These are phyloP conservation scores for Glyphotaelius pellucidus DNA, from an alignment of 2,888 invertebrate genomes.

Conservation along the genomic window DNA sequence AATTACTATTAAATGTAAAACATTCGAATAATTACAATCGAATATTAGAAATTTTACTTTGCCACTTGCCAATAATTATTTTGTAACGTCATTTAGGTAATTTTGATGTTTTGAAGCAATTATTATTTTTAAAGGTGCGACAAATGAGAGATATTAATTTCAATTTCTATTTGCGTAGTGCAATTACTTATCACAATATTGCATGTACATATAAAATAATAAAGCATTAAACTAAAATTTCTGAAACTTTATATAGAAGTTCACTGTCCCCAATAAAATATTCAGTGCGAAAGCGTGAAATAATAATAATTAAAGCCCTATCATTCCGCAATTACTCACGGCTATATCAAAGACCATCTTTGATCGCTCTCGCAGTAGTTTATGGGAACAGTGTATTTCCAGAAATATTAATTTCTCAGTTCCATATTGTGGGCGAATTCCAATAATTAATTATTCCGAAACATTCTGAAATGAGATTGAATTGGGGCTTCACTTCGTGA, in stretches of 20 bases:
- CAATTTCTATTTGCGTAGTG: no score
- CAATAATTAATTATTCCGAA: not conserved
- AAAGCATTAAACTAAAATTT: not conserved
- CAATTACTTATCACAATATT: not conserved
- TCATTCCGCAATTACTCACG: not conserved
- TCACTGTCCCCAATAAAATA: not conserved
- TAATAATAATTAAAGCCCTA: not conserved
- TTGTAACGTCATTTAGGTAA: no score
- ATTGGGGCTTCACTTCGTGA: conserved; percentile 41
- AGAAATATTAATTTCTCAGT: conserved; percentile 15
- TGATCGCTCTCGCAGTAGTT: not conserved
- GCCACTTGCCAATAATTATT: no score
- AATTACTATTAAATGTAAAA: no score
- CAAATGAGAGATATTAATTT: no score
- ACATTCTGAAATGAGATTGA: conserved; percentile 46
- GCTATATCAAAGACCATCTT: not conserved
- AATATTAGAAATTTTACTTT: no score
- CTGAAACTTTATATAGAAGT: not conserved
- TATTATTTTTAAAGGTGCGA: no score
- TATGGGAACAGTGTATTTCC: not conserved
- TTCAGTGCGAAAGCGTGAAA: not conserved
- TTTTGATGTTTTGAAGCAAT: no score
- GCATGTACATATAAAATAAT: not conserved
- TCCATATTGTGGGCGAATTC: not conserved
- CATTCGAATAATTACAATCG: no score